Percentiles rank a stretch among this genome's conserved stretches.
Evolutionary conservation across 2,888 invertebrate species (phyloP).

Genomic region (Thymelicus acteon): DNA sequence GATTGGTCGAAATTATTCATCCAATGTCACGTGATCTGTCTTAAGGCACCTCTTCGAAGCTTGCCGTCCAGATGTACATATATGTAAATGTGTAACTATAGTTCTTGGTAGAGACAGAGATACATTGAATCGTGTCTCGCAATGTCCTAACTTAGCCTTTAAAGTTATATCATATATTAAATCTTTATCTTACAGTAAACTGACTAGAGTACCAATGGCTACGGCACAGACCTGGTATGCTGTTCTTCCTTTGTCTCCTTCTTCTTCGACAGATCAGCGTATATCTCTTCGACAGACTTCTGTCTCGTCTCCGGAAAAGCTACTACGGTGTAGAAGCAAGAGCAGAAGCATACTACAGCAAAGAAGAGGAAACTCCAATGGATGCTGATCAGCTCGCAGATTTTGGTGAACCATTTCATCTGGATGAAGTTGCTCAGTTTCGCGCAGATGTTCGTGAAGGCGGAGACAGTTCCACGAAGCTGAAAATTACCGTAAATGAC

Average conservation of each 20-base stretch:
- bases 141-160: slow-evolving; percentile 1
- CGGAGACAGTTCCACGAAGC: slow-evolving; percentile 76
- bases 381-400: slow-evolving; percentile 69
- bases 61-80: too few species aligned
- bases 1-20: too few species aligned
- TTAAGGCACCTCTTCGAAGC: too few species aligned
- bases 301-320: slow-evolving; percentile 74
- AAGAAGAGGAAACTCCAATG: slow-evolving; percentile 78
- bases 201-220: slow-evolving; percentile 25
- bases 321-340: slow-evolving; percentile 65
- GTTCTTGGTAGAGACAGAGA: neutral
- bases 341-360: slow-evolving; percentile 64
- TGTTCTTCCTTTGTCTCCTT: slow-evolving; percentile 50
- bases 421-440: slow-evolving; percentile 78
- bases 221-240: slow-evolving; percentile 43
- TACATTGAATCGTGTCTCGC: neutral
- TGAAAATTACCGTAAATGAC: slow-evolving; percentile 49
- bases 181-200: neutral
- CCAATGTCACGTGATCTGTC: too few species aligned
- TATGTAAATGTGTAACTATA: too few species aligned
- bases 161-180: neutral
- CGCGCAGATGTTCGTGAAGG: slow-evolving; percentile 74
- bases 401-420: slow-evolving; percentile 74
- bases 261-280: slow-evolving; percentile 62
- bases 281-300: slow-evolving; percentile 73